A percentile compares a stretch with the other conserved stretches of the same genome.
phyloP scores from a whole-genome alignment of 1,140 invertebrate genomes.

The Lordiphosa collinella region DNA sequence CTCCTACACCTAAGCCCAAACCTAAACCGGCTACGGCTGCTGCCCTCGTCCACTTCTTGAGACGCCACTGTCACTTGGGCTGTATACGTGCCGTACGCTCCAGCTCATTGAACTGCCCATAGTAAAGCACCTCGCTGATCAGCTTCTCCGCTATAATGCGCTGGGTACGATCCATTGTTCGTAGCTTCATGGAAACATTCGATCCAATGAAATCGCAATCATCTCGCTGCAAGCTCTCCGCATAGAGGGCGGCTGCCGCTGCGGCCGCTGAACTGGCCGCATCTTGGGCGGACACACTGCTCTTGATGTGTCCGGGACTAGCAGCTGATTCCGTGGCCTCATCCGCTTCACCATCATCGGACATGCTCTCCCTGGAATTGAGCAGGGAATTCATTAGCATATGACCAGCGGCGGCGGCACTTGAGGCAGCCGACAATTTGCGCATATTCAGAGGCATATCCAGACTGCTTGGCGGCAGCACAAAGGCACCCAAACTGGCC shows the following conservation, averaged over 20 bases:
- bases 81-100: conserved; percentile 68
- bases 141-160: conserved; percentile 79
- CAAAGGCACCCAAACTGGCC: conserved; percentile 60
- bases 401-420: conserved; percentile 53
- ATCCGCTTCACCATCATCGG: conserved; percentile 55
- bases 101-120: conserved; percentile 79
- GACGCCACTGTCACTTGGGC: conserved; percentile 74
- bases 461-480: conserved; percentile 34
- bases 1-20: conserved; percentile 13
- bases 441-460: conserved; percentile 70
- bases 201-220: conserved; percentile 78
- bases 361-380: conserved; percentile 65
- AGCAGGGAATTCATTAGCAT: conserved; percentile 71
- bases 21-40: conserved; percentile 9
- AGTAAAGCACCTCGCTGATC: conserved; percentile 79
- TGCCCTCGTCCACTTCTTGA: conserved; percentile 39
- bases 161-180: conserved; percentile 79
- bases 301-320: conserved; percentile 64
- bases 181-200: conserved; percentile 78
- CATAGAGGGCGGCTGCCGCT: conserved; percentile 64
- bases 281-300: conserved; percentile 62
- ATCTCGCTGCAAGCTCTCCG: conserved; percentile 62
- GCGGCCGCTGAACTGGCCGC: conserved; percentile 45
- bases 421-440: conserved; percentile 41
- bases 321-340: conserved; percentile 62